Evolutionary conservation across 2,797 vertebrate genomes (phyloP).

Genomic region (Orientallactaga sibirica): DNA sequence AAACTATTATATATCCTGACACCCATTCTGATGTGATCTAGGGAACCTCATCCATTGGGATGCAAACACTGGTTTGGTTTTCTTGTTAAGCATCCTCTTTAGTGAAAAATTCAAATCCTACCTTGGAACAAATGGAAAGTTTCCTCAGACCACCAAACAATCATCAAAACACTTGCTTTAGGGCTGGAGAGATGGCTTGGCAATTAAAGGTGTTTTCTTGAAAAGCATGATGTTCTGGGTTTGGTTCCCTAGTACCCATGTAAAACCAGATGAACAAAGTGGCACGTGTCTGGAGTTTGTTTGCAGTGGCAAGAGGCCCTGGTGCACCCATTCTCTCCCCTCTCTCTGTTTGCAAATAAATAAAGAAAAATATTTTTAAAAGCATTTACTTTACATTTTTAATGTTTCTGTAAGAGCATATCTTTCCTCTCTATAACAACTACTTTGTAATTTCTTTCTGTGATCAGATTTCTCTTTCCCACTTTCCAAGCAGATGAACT

Average conservation of each 20-base stretch:
- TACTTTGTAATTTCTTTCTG: background rate
- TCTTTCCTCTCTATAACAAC: background rate
- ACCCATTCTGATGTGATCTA: background rate
- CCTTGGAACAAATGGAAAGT: slow-evolving; percentile 9
- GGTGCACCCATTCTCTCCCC: too few species aligned
- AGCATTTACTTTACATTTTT: background rate
- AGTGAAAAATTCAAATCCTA: background rate
- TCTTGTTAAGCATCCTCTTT: background rate
- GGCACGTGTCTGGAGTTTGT: too few species aligned
- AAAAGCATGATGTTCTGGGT: too few species aligned
- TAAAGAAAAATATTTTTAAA: background rate
- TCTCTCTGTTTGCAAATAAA: background rate
- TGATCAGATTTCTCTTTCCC: background rate
- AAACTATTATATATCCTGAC: slow-evolving; percentile 8
- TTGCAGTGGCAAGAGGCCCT: too few species aligned
- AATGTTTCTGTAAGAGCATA: background rate
- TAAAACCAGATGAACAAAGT: too few species aligned
- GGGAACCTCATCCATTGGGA: background rate
- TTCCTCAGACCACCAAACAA: too few species aligned
- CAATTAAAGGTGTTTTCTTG: too few species aligned
- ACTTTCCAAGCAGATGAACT: background rate
- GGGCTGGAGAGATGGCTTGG: too few species aligned
- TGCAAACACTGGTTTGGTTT: background rate
- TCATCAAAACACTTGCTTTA: too few species aligned
- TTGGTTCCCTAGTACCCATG: too few species aligned